These are phyloP conservation scores for Spodoptera frugiperda DNA, from an alignment of 1,140 invertebrate species.

Conservation along the genomic window DNA sequence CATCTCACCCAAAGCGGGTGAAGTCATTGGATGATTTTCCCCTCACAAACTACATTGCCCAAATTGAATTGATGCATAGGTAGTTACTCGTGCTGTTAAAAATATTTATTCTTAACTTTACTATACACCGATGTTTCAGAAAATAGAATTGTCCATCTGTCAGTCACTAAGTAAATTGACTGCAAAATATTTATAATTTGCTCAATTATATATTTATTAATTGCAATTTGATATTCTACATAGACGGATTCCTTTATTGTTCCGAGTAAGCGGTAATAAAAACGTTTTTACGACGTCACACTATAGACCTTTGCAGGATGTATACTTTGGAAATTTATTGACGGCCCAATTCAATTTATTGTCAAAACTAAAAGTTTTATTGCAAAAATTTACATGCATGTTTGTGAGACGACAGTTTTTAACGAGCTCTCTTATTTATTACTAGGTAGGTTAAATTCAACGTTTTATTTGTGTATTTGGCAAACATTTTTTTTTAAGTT, in stretches of 20 bases:
- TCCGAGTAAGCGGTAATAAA: conserved; percentile 56
- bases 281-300: conserved; percentile 53
- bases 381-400: conserved; percentile 53
- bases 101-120: too few relatives aligned
- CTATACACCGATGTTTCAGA: too few relatives aligned
- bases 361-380: conserved; percentile 64
- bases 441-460: conserved; percentile 17
- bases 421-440: conserved; percentile 51
- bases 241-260: conserved; percentile 56
- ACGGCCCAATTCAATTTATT: conserved; percentile 61
- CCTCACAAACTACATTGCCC: too few relatives aligned
- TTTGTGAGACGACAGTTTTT: conserved; percentile 47
- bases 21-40: too few relatives aligned
- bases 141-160: too few relatives aligned
- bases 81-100: too few relatives aligned
- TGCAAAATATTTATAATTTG: not conserved
- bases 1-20: too few relatives aligned
- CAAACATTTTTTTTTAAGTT: conserved; percentile 10
- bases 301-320: conserved; percentile 56
- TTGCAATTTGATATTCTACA: conserved; percentile 35
- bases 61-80: too few relatives aligned
- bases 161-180: too few relatives aligned
- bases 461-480: not conserved
- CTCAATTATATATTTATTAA: conserved; percentile 18
- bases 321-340: conserved; percentile 62